Conservation (phyloP, 2,797 vertebrate genomes). For the Tokudaia muenninki region DNA sequence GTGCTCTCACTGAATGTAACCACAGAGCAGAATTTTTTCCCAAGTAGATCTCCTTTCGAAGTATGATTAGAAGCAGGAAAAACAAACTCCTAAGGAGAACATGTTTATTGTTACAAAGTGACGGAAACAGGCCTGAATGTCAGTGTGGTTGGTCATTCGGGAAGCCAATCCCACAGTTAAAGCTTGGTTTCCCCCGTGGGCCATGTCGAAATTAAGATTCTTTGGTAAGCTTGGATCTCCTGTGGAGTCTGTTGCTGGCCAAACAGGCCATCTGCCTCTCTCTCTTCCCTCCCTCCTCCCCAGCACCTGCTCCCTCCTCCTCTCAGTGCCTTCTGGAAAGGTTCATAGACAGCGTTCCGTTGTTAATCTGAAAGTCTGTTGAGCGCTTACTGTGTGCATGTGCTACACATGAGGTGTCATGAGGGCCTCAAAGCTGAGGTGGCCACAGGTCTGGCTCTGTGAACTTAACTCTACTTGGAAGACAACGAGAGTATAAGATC, state of each 20-base stretch:
- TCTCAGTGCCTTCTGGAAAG: not conserved
- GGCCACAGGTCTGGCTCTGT: not conserved
- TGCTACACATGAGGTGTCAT: not conserved
- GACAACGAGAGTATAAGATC: not conserved
- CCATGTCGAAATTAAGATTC: not conserved
- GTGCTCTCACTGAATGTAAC: conserved; percentile 45
- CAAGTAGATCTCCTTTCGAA: conserved; percentile 56
- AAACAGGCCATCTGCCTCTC: not conserved
- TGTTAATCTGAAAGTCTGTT: not conserved
- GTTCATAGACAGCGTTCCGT: not conserved
- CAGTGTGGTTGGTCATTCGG: not conserved
- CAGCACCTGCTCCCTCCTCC: not conserved
- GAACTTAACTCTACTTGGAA: not conserved
- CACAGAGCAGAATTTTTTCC: conserved; percentile 33
- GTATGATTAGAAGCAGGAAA: conserved; percentile 36
- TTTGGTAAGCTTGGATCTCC: not conserved
- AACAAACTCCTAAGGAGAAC: conserved; percentile 47
- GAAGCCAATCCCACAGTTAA: not conserved
- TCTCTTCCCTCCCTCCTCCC: not conserved
- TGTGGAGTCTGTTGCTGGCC: not conserved
- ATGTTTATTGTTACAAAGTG: conserved; percentile 66
- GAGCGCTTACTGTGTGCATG: no score
- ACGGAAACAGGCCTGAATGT: conserved; percentile 14
- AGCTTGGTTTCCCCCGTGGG: not conserved
- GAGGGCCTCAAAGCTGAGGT: not conserved